Base-by-base conservation (phyloP, 2,113 vertebrate species). In the Steatornis caripensis region DNA sequence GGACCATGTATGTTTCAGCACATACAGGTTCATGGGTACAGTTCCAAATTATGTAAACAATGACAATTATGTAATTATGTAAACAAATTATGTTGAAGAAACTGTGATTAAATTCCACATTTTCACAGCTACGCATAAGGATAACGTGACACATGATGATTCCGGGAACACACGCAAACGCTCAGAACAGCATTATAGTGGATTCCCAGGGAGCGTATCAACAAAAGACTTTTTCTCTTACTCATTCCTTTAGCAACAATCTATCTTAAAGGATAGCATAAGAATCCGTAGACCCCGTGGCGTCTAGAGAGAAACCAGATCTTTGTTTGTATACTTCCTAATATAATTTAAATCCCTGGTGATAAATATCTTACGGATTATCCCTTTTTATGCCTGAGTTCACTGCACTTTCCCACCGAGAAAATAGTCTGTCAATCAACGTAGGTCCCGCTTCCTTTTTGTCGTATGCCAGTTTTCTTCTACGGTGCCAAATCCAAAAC, bases 351-450 rank as follows among this genome's bases (percentile, higher is more conserved):
- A 61, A 74, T 80, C 66, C 77, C 81, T 55, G 17, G 84, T 72
- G 93, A 94, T 72, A 91, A 91, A 89, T 94, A 91, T 80, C 57
- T 82, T 85, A 70, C 8, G 62, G 91, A 89, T 95, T 97, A 93
- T 82, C 86, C 66, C 54, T 87, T 89, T 94, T 95, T 87, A 92
- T 91, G 81, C 66, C 74, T 57, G 70, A 93, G 54, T 95, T 89
- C 54, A 79, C 65, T 84, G 81, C 54, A 74, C 90, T 95, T 90
- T 91, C 94, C 90, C 83, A 84, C 77, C 89, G 87, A 95, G 77
- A 96, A 97, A 95, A 94, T 87, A 79, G 49, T 83, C 92, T 87
- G 91, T 89, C 94, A 97, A 80, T 96, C 97, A 97, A 11, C 0
- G 4, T 62, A 83, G 62, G 87, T 85, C 75, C 70, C 87, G 81